phyloP scores from a whole-genome alignment of 2,113 vertebrate genomes.

The Dascyllus trimaculatus region DNA sequence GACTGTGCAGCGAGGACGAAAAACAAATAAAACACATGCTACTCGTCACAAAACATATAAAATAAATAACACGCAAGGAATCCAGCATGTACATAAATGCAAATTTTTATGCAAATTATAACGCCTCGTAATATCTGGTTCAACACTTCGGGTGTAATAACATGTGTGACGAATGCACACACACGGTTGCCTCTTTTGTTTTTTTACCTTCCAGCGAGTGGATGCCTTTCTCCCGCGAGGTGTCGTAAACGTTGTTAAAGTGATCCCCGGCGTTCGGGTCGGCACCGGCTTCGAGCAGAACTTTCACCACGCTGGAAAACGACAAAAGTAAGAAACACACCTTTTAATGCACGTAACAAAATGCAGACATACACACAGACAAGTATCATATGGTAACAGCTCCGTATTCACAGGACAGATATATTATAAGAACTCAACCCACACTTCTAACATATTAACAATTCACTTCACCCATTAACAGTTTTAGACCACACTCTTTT shows the following conservation, averaged over 20 bases:
- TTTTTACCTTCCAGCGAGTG: slow-evolving; percentile 95
- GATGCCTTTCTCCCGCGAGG: slow-evolving; percentile 91
- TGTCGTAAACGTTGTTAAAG: slow-evolving; percentile 95
- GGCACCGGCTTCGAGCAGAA: slow-evolving; percentile 89
- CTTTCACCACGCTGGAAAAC: slow-evolving; percentile 87
- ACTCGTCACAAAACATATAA: slow-evolving; percentile 65
- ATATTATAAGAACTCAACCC: not conserved
- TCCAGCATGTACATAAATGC: slow-evolving; percentile 84
- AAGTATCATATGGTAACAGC: not conserved
- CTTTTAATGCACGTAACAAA: not conserved
- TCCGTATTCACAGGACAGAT: not conserved
- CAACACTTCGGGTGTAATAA: slow-evolving; percentile 73
- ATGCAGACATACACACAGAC: not conserved
- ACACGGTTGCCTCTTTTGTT: slow-evolving; percentile 1
- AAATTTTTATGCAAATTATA: slow-evolving; percentile 79
- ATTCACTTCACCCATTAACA: not conserved
- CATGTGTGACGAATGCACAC: not conserved
- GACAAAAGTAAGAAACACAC: slow-evolving; percentile 36
- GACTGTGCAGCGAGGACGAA: slow-evolving; percentile 59
- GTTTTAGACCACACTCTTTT: not conserved
- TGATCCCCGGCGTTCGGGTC: slow-evolving; percentile 94
- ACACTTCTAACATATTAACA: not conserved
- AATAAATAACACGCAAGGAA: slow-evolving; percentile 76
- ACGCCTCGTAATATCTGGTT: slow-evolving; percentile 68
- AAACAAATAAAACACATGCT: slow-evolving; percentile 78